Conservation (phyloP, 2,888 invertebrate species). For the Aromia moschata region DNA sequence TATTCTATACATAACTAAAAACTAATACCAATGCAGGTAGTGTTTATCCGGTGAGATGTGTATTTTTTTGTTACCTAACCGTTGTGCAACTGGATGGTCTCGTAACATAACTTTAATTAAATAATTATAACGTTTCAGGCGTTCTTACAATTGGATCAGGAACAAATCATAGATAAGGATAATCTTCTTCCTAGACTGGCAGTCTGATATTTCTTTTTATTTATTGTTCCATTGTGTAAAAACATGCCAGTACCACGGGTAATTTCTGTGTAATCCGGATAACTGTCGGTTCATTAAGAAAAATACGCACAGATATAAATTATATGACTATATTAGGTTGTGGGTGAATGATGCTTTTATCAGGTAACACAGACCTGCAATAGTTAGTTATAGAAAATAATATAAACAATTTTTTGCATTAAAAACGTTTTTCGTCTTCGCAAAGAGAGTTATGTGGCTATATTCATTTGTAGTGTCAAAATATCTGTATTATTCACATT, state of each 20-base stretch:
- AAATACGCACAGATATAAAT: no score
- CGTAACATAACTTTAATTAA: slow-evolving; percentile 9
- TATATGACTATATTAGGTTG: no score
- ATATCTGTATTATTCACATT: no score
- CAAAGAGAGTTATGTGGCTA: no score
- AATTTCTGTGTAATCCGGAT: background rate
- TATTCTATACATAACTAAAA: background rate
- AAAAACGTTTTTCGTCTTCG: no score
- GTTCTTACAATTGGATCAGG: slow-evolving; percentile 13
- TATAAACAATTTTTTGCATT: no score
- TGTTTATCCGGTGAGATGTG: background rate
- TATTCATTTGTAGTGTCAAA: no score
- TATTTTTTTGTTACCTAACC: slow-evolving; percentile 1
- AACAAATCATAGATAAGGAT: slow-evolving; percentile 22
- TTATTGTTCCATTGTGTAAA: slow-evolving; percentile 34
- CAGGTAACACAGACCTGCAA: no score
- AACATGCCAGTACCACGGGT: background rate
- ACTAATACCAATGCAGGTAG: background rate
- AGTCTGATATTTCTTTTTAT: slow-evolving; percentile 36
- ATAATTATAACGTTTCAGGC: slow-evolving; percentile 12
- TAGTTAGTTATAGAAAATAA: no score
- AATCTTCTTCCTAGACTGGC: slow-evolving; percentile 31
- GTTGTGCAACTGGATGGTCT: slow-evolving; percentile 1
- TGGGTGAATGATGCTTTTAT: no score
- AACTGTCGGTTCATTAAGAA: no score